Evolutionary conservation across 2,888 invertebrate species (phyloP).

Genomic region (Amphipyra berbera): DNA sequence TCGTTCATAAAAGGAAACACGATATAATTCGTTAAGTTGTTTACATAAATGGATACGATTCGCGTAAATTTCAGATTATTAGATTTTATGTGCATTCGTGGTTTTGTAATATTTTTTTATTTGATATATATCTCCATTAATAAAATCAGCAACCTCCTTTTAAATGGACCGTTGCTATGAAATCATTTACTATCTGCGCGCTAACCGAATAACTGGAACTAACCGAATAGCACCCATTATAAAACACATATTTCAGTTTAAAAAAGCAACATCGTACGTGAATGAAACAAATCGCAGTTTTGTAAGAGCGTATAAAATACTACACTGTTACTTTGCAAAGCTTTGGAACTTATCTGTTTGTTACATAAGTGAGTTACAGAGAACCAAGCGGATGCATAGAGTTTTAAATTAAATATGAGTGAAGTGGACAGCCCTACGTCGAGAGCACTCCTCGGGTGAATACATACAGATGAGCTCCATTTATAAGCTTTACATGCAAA

Average conservation of each 20-base stretch:
- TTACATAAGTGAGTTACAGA: conserved; percentile 25
- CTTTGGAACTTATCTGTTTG: conserved; percentile 22
- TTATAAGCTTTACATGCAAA: conserved; percentile 51
- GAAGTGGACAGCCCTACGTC: conserved; percentile 19
- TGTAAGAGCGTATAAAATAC: conserved; percentile 1
- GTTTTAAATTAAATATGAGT: conserved; percentile 53
- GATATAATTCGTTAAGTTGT: too few species aligned
- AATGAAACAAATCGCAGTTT: conserved; percentile 5
- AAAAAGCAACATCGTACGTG: not conserved
- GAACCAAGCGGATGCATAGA: conserved; percentile 12
- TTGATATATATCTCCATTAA: too few species aligned
- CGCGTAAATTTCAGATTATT: too few species aligned
- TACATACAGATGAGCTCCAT: conserved; percentile 48
- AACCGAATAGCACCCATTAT: not conserved
- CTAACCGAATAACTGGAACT: too few species aligned
- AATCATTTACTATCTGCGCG: too few species aligned
- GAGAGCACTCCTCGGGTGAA: conserved; percentile 39
- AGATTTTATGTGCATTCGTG: too few species aligned
- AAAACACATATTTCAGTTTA: not conserved
- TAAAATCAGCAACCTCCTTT: too few species aligned
- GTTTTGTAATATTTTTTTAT: too few species aligned
- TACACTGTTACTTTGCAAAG: conserved; percentile 7
- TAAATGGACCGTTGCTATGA: too few species aligned
- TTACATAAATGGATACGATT: too few species aligned
- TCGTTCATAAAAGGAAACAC: too few species aligned